Percentiles rank a stretch among this genome's conserved stretches.
These are phyloP conservation scores for Cheilosia vulpina DNA, from an alignment of 2,888 invertebrate species.

Conservation along the genomic window DNA sequence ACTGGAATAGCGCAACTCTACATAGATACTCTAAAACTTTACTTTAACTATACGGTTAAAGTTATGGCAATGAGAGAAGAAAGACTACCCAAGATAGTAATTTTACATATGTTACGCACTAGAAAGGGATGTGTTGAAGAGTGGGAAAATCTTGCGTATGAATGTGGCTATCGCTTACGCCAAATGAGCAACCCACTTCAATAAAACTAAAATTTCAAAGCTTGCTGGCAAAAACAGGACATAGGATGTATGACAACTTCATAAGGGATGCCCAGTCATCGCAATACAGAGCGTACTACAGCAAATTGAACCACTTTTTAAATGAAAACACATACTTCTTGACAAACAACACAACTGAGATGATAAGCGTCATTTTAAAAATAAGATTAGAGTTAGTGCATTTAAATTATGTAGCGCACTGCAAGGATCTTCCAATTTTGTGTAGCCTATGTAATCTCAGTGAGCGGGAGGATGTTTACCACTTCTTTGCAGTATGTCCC, in stretches of 20 bases:
- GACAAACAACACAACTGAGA: neutral
- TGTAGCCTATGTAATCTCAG: too few species aligned
- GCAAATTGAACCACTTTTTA: too few species aligned
- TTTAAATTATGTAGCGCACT: too few species aligned
- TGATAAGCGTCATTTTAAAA: neutral
- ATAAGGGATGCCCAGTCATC: too few species aligned
- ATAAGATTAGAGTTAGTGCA: neutral
- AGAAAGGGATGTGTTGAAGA: too few species aligned
- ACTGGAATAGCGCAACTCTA: too few species aligned
- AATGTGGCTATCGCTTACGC: neutral
- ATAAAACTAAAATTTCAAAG: neutral
- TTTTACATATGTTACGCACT: neutral
- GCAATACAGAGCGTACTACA: too few species aligned
- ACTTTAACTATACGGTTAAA: neutral
- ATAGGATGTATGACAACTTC: too few species aligned
- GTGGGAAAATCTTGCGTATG: neutral
- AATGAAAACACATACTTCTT: neutral
- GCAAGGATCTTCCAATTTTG: too few species aligned
- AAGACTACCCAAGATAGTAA: neutral
- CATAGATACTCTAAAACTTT: neutral
- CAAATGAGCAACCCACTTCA: neutral
- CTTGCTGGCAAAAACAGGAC: neutral
- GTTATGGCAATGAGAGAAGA: neutral
- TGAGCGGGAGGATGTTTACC: too few species aligned
- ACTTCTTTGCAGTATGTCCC: too few species aligned